Percentiles rank a stretch among this genome's conserved stretches.
Evolutionary conservation across 1,140 invertebrate species (phyloP).

Genomic region (Achatina immaculata): DNA sequence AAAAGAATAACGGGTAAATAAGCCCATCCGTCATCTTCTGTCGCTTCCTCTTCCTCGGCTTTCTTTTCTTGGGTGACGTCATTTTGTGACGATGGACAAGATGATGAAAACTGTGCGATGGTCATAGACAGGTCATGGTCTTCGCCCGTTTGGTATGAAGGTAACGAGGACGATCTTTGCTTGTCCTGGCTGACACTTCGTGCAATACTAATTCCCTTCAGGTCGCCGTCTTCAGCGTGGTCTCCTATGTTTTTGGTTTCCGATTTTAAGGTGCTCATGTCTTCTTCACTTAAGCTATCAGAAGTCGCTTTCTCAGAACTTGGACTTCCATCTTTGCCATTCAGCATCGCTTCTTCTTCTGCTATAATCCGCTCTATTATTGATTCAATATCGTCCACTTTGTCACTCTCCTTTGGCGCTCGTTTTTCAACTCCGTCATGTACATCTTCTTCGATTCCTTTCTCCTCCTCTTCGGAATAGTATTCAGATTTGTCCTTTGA

Average conservation of each 20-base stretch:
- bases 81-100: slow-evolving; percentile 12
- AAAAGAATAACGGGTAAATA: slow-evolving; percentile 82
- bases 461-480: not conserved
- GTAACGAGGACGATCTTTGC: slow-evolving; percentile 19
- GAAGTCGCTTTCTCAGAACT: not conserved
- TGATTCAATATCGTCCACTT: slow-evolving; percentile 20
- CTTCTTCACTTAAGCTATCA: not conserved
- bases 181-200: not conserved
- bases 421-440: not conserved
- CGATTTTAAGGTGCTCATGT: not conserved
- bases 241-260: not conserved
- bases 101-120: slow-evolving; percentile 5
- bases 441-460: not conserved
- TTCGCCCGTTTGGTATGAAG: not conserved
- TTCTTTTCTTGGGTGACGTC: not conserved
- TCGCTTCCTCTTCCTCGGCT: slow-evolving; percentile 41
- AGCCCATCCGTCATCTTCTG: slow-evolving; percentile 74
- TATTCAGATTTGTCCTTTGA: not conserved
- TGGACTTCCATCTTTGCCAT: not conserved
- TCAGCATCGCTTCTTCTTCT: slow-evolving; percentile 12
- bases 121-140: not conserved
- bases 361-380: slow-evolving; percentile 26
- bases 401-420: not conserved
- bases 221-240: not conserved
- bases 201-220: not conserved